phyloP scores from a whole-genome alignment of 2,797 vertebrate species.

The Clarias platycephalus region DNA sequence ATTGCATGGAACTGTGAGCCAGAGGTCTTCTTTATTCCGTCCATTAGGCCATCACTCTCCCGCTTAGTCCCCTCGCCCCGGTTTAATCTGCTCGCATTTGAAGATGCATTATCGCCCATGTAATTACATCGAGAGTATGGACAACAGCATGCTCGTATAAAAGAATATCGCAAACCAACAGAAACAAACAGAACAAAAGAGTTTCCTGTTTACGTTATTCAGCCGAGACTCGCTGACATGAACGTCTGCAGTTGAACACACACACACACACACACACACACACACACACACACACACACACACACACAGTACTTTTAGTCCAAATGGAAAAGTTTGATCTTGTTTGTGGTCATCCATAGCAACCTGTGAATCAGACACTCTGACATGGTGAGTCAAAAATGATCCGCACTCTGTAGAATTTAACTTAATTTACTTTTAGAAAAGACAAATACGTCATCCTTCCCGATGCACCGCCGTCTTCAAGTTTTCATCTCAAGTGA shows the following conservation, averaged over 20 bases:
- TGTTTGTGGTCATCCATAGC: not conserved
- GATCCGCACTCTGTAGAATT: too few relatives aligned
- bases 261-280: not conserved
- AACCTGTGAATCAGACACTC: not conserved
- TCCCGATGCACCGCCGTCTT: too few relatives aligned
- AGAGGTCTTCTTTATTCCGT: conserved; percentile 27
- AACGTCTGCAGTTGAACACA: not conserved
- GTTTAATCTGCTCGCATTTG: not conserved
- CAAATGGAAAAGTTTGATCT: not conserved
- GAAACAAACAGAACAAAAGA: not conserved
- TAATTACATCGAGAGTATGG: not conserved
- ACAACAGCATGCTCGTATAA: not conserved
- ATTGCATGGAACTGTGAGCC: conserved; percentile 25
- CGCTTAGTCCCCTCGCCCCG: conserved; percentile 7
- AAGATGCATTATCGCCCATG: not conserved
- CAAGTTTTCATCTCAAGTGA: too few relatives aligned
- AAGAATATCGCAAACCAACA: not conserved
- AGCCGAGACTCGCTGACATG: not conserved
- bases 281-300: not conserved
- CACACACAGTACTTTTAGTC: not conserved
- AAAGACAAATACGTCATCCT: too few relatives aligned
- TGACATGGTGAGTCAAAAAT: too few relatives aligned
- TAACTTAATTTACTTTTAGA: too few relatives aligned
- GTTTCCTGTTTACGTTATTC: not conserved
- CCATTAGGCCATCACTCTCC: conserved; percentile 20